phyloP scores from a whole-genome alignment of 2,797 vertebrate genomes.

The Pyrocephalus nanus region DNA sequence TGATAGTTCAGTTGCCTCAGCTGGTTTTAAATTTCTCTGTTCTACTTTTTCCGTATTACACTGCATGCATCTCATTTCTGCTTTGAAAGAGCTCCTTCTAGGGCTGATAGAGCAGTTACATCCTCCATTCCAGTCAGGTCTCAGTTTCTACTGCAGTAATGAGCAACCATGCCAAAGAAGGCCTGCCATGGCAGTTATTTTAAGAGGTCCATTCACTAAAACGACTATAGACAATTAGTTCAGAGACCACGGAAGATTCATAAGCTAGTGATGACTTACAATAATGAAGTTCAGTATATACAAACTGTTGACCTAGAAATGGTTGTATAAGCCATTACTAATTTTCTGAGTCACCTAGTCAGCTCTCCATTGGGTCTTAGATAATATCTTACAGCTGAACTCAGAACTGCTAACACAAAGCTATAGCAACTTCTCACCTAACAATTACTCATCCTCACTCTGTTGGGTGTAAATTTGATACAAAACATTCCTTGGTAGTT shows the following conservation, averaged over 20 bases:
- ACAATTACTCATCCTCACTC: constrained; percentile 61
- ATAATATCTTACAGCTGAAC: constrained; percentile 37
- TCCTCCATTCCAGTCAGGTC: background rate
- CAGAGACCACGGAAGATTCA: background rate
- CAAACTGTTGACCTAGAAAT: constrained; percentile 18
- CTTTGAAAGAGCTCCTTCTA: background rate
- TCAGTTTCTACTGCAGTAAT: background rate
- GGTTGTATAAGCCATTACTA: constrained; percentile 49
- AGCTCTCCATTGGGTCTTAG: constrained; percentile 20
- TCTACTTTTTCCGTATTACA: background rate
- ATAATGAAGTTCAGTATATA: background rate
- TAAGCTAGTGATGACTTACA: background rate
- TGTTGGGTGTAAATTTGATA: constrained; percentile 54
- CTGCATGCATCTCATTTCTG: background rate
- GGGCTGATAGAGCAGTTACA: background rate
- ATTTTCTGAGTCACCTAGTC: constrained; percentile 46
- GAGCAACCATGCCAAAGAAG: background rate
- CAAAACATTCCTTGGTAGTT: constrained; percentile 41
- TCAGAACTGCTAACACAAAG: constrained; percentile 49
- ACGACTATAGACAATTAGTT: background rate
- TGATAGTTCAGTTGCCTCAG: background rate
- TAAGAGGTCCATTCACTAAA: background rate
- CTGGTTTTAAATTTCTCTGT: background rate
- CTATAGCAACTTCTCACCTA: constrained; percentile 58
- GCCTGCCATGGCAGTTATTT: background rate